These are phyloP conservation scores for Periparus ater DNA, from an alignment of 2,797 vertebrate species.

Conservation along the genomic window DNA sequence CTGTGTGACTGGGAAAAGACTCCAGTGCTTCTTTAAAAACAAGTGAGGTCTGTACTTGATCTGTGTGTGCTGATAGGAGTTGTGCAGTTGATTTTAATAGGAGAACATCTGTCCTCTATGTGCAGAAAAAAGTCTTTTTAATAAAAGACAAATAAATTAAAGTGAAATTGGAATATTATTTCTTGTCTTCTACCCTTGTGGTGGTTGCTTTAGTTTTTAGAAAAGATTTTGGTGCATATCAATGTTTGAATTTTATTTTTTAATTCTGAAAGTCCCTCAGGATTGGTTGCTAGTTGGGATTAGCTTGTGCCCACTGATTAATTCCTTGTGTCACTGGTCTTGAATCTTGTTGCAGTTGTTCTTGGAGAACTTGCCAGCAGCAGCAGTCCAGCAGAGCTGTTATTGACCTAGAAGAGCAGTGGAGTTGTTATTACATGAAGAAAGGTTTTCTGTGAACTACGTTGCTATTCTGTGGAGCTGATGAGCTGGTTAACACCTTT, in stretches of 20 bases:
- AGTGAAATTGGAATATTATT: background rate
- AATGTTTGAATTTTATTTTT: background rate
- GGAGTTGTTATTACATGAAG: slow-evolving; percentile 20
- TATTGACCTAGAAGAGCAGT: slow-evolving; percentile 30
- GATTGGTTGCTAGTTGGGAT: background rate
- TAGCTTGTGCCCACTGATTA: background rate
- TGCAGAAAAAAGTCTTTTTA: background rate
- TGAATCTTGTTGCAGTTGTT: background rate
- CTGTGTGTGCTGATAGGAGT: background rate
- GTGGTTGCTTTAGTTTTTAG: background rate
- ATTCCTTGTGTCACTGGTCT: background rate
- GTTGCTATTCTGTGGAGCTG: background rate
- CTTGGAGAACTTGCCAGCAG: background rate
- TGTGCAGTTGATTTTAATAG: background rate
- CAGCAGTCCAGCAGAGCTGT: background rate
- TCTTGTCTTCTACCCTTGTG: background rate
- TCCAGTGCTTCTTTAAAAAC: background rate
- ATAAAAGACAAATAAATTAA: background rate
- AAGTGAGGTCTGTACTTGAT: background rate
- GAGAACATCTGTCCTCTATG: background rate
- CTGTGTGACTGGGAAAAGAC: background rate
- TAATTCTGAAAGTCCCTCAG: background rate
- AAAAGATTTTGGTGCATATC: background rate
- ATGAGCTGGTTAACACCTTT: slow-evolving; percentile 57
- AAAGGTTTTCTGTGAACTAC: background rate